A percentile compares a stretch with the other conserved stretches of the same genome.
These are phyloP conservation scores for Parelbella ahira DNA, from an alignment of 2,888 invertebrate genomes.

Conservation along the genomic window DNA sequence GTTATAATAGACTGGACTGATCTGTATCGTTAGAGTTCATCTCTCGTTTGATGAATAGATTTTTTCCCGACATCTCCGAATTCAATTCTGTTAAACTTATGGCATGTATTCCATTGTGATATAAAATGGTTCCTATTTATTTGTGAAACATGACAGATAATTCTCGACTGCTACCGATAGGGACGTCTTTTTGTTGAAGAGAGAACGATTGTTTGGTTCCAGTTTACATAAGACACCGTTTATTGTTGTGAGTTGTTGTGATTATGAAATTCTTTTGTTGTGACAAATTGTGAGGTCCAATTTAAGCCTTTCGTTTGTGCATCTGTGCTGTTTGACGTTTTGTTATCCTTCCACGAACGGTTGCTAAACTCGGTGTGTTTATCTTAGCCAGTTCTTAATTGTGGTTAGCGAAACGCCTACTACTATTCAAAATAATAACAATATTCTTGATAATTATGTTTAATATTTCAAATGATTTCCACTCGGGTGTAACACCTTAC, in stretches of 20 bases:
- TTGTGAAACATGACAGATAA: conserved; percentile 74
- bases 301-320: conserved; percentile 64
- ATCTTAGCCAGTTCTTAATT: neutral
- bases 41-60: conserved; percentile 70
- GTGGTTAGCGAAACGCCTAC: neutral
- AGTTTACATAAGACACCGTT: conserved; percentile 55
- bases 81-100: conserved; percentile 52
- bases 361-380: neutral
- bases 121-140: conserved; percentile 73
- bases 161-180: conserved; percentile 70
- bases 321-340: conserved; percentile 48
- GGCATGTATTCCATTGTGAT: conserved; percentile 62
- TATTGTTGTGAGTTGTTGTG: conserved; percentile 66
- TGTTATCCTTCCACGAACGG: conserved; percentile 45
- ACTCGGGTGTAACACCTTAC: too few relatives aligned
- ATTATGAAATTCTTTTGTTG: conserved; percentile 72
- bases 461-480: too few relatives aligned
- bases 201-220: conserved; percentile 65
- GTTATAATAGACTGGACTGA: conserved; percentile 64
- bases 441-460: too few relatives aligned
- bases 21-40: conserved; percentile 67
- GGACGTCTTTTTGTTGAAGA: conserved; percentile 67
- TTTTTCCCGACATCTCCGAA: conserved; percentile 62
- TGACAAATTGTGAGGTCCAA: conserved; percentile 71
- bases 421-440: too few relatives aligned